Evolutionary conservation across 92 coral and sea anemone species (phyloP).

Genomic region (Palythoa caribaeorum): DNA sequence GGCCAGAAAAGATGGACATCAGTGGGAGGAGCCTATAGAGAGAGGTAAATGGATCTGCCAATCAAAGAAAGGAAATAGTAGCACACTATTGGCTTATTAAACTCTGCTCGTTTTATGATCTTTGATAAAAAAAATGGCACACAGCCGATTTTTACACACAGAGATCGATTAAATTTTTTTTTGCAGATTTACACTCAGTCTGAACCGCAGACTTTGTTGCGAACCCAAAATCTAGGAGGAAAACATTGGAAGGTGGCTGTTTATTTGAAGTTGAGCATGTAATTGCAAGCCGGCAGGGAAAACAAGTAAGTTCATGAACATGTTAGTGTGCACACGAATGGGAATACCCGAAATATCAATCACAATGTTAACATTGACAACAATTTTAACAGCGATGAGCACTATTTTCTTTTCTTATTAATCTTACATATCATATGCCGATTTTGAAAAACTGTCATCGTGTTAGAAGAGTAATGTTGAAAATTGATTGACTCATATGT

Average conservation of each 20-base stretch:
- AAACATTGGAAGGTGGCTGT: conserved; percentile 25
- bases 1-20: conserved; percentile 27
- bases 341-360: no score
- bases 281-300: conserved; percentile 40
- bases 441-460: no score
- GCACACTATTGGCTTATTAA: background rate
- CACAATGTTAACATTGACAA: no score
- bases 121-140: background rate
- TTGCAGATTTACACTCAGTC: background rate
- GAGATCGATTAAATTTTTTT: background rate
- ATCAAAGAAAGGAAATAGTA: conserved; percentile 23
- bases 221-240: background rate
- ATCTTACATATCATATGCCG: no score
- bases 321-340: no score
- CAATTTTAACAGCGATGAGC: no score
- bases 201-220: no score
- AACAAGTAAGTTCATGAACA: conserved; percentile 11
- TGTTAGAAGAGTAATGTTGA: no score
- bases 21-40: background rate
- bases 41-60: conserved; percentile 15
- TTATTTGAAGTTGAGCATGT: conserved; percentile 43
- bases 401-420: no score
- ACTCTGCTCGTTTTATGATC: background rate
- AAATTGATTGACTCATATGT: no score
- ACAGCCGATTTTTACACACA: background rate